Percentiles rank a stretch among this genome's conserved stretches.
These are phyloP conservation scores for Archips crataeganus DNA, from an alignment of 2,888 invertebrate species.

Conservation along the genomic window DNA sequence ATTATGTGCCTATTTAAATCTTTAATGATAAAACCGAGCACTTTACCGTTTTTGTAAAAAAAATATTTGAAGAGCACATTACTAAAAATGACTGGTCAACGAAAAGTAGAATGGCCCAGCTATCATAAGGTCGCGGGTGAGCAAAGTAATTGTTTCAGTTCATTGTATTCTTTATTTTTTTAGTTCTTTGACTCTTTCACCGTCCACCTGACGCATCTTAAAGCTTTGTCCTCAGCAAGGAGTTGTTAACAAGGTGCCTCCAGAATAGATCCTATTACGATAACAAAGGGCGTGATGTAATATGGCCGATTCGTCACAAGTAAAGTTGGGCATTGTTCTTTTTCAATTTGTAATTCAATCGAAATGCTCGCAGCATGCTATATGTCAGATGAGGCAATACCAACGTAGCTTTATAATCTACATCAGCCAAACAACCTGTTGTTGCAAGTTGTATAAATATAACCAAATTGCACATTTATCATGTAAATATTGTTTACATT, in stretches of 20 bases:
- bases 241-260: constrained; percentile 12
- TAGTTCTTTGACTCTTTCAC: too few relatives aligned
- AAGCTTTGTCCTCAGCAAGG: constrained; percentile 14
- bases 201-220: not conserved
- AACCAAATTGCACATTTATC: not conserved
- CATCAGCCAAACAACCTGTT: constrained; percentile 16
- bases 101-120: too few relatives aligned
- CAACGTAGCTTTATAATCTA: constrained; percentile 50
- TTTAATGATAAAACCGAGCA: too few relatives aligned
- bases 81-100: too few relatives aligned
- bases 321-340: constrained; percentile 64
- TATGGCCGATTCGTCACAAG: constrained; percentile 62
- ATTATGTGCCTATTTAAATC: too few relatives aligned
- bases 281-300: constrained; percentile 60
- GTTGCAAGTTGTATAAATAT: constrained; percentile 1
- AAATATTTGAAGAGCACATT: too few relatives aligned
- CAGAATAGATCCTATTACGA: constrained; percentile 45
- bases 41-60: too few relatives aligned
- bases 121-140: too few relatives aligned
- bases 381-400: constrained; percentile 69
- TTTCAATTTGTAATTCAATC: constrained; percentile 74
- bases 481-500: not conserved
- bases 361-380: constrained; percentile 69
- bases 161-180: too few relatives aligned
- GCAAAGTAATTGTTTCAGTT: too few relatives aligned